Evolutionary conservation across 1,140 invertebrate species (phyloP), one percentile per base, ranked within the genome.

Genomic region (Pseudomyrmex pallidus): DNA sequence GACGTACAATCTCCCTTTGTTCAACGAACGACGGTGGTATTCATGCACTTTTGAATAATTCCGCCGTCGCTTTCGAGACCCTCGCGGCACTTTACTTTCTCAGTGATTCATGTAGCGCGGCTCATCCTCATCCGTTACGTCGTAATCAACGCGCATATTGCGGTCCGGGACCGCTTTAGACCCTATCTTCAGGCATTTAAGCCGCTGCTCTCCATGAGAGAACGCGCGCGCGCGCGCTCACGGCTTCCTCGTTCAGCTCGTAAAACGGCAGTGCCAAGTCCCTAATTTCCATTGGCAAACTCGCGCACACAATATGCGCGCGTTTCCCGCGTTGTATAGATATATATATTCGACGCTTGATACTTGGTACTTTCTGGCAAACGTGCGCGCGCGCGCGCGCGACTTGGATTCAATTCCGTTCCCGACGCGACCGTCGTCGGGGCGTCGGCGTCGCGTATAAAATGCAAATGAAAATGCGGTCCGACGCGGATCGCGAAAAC

Each of bases 361-460:
- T 86, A 78, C 67, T 35, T 35, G 35, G 35, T 35, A 35, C 35
- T 35, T 35, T 0, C 5, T 35, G 35, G 35, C 35, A 35, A 35
- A 52, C 64, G 52, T 66, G 15, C 44, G 48, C 48, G 25, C 64
- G 61, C n/a, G 25, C 64, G 61, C n/a, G 17, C 25, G 17, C 25
- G 59, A 57, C 66, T 83, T 74, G 85, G 73, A 87, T 83, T 86
- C 85, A 87, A 86, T 87, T 86, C 74, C 56, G 67, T 22, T 2
- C 35, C 35, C 35, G 35, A 35, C 35, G 35, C 56, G 77, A 17
- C n/a, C 74, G 46, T 74, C 74, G 9, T 35, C 17, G 57, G 68
- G 17, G 15, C 22, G n/a, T 12, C 25, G 35, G 56, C 48, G 48
- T 35, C 59, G n/a, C 46, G 76, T 80, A 80, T 80, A 80, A 35